phyloP scores from a whole-genome alignment of 1,140 invertebrate genomes.

The Ctenoplectra terminalis region DNA sequence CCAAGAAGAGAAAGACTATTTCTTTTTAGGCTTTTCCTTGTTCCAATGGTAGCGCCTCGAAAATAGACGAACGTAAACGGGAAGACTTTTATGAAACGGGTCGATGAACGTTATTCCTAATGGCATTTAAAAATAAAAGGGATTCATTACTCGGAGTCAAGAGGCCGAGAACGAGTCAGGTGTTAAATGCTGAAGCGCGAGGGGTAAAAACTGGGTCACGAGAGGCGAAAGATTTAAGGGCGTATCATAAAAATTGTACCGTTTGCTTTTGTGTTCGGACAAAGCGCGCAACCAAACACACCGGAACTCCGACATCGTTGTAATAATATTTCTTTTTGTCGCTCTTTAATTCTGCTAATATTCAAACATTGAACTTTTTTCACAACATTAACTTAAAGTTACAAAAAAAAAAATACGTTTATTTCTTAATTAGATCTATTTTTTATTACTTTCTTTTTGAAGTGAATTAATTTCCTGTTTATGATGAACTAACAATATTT shows the following conservation, averaged over 20 bases:
- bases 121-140: constrained; percentile 54
- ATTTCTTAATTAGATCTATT: no score
- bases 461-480: no score
- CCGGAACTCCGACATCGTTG: background rate
- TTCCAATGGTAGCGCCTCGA: background rate
- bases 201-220: constrained; percentile 57
- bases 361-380: background rate
- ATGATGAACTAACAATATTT: no score
- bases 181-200: constrained; percentile 58
- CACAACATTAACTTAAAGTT: no score
- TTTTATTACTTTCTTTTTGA: no score
- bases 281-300: background rate
- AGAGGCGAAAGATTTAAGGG: constrained; percentile 49
- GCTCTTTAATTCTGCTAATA: no score
- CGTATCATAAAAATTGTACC: constrained; percentile 46
- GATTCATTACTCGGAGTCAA: constrained; percentile 52
- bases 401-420: no score
- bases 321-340: background rate
- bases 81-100: constrained; percentile 18
- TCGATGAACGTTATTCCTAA: constrained; percentile 47
- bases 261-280: background rate
- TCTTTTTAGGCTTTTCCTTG: background rate
- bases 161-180: constrained; percentile 48
- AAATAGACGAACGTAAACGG: constrained; percentile 27
- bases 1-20: background rate